These are phyloP conservation scores for Eulacestoma nigropectus DNA, from an alignment of 2,113 vertebrate species.

Conservation along the genomic window DNA sequence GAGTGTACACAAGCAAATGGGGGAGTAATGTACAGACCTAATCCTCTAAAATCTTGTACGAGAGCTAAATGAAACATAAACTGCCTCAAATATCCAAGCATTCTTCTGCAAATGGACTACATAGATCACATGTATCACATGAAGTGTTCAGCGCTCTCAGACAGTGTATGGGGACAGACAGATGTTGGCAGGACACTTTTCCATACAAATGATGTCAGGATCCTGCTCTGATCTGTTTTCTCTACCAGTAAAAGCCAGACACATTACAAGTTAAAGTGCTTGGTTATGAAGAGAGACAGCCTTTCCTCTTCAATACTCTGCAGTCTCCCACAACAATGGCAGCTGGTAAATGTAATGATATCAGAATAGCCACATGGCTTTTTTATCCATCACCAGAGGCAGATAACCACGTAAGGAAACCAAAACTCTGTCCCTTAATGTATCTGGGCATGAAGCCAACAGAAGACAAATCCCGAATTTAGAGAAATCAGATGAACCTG, in stretches of 20 bases:
- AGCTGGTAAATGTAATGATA: conserved; percentile 40
- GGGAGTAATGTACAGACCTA: neutral
- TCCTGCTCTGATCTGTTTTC: neutral
- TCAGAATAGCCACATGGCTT: conserved; percentile 6
- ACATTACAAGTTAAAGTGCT: neutral
- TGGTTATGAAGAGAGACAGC: conserved; percentile 22
- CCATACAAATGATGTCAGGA: neutral
- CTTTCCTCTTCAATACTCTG: neutral
- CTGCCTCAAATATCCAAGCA: neutral
- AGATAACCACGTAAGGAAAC: conserved; percentile 3
- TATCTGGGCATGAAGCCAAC: conserved; percentile 14
- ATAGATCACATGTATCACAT: neutral
- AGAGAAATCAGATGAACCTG: conserved; percentile 10
- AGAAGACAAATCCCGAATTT: neutral
- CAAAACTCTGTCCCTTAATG: neutral
- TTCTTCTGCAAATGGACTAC: neutral
- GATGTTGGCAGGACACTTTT: neutral
- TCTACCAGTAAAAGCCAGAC: neutral
- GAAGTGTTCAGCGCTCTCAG: neutral
- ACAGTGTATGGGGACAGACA: neutral
- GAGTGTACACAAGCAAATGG: neutral
- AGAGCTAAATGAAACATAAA: conserved; percentile 2
- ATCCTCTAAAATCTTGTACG: neutral
- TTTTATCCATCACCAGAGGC: conserved; percentile 18
- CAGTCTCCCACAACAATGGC: neutral